A percentile compares a stretch with the other conserved stretches of the same genome.
Evolutionary conservation across 2,888 invertebrate species (phyloP).

Genomic region (Drosophila anceps): DNA sequence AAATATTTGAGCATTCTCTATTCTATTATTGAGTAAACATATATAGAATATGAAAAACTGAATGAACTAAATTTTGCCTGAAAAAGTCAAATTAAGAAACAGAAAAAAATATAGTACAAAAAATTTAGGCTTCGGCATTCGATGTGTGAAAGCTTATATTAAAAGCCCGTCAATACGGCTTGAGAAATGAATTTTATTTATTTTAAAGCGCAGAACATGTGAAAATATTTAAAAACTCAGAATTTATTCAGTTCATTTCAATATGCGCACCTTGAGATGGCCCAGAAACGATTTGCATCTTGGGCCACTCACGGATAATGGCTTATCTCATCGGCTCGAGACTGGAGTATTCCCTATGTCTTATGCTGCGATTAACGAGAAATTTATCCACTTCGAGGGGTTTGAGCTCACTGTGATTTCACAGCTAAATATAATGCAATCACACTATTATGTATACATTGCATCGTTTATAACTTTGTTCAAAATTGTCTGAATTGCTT

Average conservation of each 20-base stretch:
- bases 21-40: no score
- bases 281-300: neutral
- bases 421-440: no score
- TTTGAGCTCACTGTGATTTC: no score
- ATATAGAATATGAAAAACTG: neutral
- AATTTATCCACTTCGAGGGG: no score
- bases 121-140: neutral
- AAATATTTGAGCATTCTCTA: neutral
- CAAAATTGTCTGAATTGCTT: no score
- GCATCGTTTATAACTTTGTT: no score
- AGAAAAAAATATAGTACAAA: neutral
- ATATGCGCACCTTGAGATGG: neutral
- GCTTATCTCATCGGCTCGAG: no score
- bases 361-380: no score
- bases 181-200: neutral
- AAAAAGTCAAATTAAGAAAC: neutral
- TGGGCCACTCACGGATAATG: neutral
- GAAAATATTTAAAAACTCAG: neutral
- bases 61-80: neutral
- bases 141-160: neutral
- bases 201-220: neutral
- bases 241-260: no score
- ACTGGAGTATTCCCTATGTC: no score
- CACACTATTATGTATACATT: no score
- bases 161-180: no score